Percentiles rank a stretch among this genome's conserved stretches.
These are phyloP conservation scores for Drosophila infuscata DNA, from an alignment of 2,888 invertebrate genomes.

Conservation along the genomic window DNA sequence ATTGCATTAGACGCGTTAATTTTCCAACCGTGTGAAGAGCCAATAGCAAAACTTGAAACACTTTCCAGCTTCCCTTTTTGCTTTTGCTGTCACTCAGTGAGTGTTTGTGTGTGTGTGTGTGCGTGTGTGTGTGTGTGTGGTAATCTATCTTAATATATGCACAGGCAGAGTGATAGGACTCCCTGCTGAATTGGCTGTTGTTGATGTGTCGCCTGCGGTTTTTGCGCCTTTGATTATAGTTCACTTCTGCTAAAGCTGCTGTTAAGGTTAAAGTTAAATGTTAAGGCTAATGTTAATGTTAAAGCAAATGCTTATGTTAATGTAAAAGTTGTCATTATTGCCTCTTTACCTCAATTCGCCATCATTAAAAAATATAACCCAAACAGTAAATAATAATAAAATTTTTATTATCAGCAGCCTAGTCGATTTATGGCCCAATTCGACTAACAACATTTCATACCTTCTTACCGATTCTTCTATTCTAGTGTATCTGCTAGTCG, in stretches of 20 bases:
- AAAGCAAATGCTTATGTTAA: background rate
- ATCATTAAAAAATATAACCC: constrained; percentile 1
- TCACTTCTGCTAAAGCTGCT: constrained; percentile 20
- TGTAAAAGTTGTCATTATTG: background rate
- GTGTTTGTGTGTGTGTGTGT: constrained; percentile 17
- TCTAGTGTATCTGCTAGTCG: background rate
- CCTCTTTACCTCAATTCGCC: constrained; percentile 39
- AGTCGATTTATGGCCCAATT: too few species aligned
- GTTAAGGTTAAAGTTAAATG: constrained; percentile 14
- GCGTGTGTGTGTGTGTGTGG: constrained; percentile 40
- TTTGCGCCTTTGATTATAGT: constrained; percentile 53
- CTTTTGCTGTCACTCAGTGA: constrained; percentile 52
- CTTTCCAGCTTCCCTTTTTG: constrained; percentile 37
- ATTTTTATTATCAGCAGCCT: background rate
- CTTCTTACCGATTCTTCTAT: background rate
- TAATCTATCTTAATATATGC: constrained; percentile 80
- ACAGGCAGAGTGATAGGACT: constrained; percentile 33
- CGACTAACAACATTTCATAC: background rate
- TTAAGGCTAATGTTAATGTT: background rate
- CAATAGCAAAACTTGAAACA: constrained; percentile 25
- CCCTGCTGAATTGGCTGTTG: constrained; percentile 40
- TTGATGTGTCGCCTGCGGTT: constrained; percentile 60
- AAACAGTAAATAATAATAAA: background rate
- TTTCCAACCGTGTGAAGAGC: constrained; percentile 46
- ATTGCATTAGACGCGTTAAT: constrained; percentile 72